Evolutionary conservation across 2,797 vertebrate species (phyloP), one percentile per base, ranked within the genome.

Genomic region (Sternotherus odoratus): DNA sequence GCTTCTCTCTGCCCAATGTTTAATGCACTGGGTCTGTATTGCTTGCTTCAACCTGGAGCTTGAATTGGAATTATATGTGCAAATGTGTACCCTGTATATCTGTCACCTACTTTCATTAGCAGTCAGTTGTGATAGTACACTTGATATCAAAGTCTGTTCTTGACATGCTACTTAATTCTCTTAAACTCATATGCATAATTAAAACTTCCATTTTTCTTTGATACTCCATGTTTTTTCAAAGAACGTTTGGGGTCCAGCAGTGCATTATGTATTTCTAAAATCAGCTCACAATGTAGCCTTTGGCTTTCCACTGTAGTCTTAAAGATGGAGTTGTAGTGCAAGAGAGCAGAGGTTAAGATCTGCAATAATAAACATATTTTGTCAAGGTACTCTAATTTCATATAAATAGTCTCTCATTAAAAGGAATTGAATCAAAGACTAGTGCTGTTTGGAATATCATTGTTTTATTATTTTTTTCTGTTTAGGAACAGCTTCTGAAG

Each of bases 401-500:
- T 84, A 79, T 94, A 28, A 90, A 33, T 48, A 75, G 88, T 86
- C 91, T 91, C 88, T 78, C 50, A n/a, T 80, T 60, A 88, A 82
- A 91, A 66, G 75, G 69, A 90, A 66, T 60, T 86, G 56, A 57
- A 66, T 90, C 8, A 51, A 83, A 83, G 80, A 85, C 74, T 66
- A 93, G 46, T 97, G 88, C 94, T 97, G 94, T 97, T 98, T 98
- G 95, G 95, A 98, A 98, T 96, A 92, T 97, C 97, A 96, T 94
- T 98, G 86, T 98, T 98, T 97, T 98, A 96, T 96, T 98, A 98
- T 97, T 96, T 98, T 98, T 97, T 97, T 97, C 97, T 97, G 87
- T 98, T 98, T 97, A 98, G 98, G 98, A 98, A 98, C 98, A 98
- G 98, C 98, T 94, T 98, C 98, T 98, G 98, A 99, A 98, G 98